A percentile compares a stretch with the other conserved stretches of the same genome.
phyloP scores from a whole-genome alignment of 1,140 invertebrate species.

The Drosophila pectinifera region DNA sequence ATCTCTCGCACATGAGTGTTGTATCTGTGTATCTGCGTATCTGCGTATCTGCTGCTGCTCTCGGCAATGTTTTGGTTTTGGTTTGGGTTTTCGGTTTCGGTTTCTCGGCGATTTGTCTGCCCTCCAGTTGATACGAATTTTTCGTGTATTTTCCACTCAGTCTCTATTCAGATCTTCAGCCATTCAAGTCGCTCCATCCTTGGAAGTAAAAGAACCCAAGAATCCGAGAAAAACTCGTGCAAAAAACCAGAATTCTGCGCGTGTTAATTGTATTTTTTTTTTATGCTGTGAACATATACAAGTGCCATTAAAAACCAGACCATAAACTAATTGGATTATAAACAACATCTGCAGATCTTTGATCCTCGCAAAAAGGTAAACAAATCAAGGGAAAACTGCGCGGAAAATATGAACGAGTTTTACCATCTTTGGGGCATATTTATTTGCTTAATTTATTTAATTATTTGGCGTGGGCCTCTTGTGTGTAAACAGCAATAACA shows the following conservation, averaged over 20 bases:
- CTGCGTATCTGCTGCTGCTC: constrained; percentile 34
- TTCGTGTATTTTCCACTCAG: constrained; percentile 77
- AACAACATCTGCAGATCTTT: constrained; percentile 1
- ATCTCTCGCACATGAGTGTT: constrained; percentile 15
- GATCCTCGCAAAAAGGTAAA: constrained; percentile 4
- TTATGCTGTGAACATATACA: constrained; percentile 9
- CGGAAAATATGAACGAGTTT: neutral
- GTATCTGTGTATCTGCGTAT: constrained; percentile 17
- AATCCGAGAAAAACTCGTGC: constrained; percentile 1
- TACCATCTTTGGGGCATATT: neutral
- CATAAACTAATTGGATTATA: constrained; percentile 7
- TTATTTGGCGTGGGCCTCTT: neutral
- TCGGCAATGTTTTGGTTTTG: constrained; percentile 67
- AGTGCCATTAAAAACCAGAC: neutral
- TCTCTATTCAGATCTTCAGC: constrained; percentile 77
- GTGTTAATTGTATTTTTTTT: constrained; percentile 3
- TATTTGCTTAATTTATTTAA: neutral
- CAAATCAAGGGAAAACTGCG: neutral
- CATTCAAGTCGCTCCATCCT: constrained; percentile 56
- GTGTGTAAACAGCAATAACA: neutral
- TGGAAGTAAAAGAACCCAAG: neutral
- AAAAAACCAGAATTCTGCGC: neutral
- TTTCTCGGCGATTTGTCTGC: constrained; percentile 37
- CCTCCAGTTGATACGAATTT: constrained; percentile 70
- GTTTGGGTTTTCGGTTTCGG: constrained; percentile 55